Evolutionary conservation across 1,140 invertebrate genomes (phyloP).

Genomic region (Agraylea sexmaculata): DNA sequence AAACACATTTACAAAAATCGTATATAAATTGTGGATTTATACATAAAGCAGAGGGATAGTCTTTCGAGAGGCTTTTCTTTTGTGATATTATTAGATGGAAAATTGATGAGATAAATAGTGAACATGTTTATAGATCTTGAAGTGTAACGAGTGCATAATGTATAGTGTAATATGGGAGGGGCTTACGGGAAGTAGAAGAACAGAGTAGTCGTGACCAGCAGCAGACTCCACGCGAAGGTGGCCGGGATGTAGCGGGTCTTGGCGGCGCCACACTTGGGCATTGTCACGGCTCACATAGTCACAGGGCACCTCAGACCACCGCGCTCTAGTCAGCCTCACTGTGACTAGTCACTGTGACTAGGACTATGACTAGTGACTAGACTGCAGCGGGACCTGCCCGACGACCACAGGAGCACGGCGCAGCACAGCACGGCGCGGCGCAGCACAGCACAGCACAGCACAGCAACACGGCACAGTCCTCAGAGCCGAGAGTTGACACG

Average conservation of each 20-base stretch:
- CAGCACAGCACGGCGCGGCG: conserved; percentile 25
- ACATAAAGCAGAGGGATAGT: too few relatives aligned
- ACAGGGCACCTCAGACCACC: conserved; percentile 29
- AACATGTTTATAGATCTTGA: too few relatives aligned
- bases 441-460: neutral
- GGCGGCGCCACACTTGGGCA: conserved; percentile 86
- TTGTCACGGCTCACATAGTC: too few relatives aligned
- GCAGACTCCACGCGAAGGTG: conserved; percentile 88
- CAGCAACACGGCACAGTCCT: too few relatives aligned
- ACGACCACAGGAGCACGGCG: neutral
- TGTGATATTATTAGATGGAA: too few relatives aligned
- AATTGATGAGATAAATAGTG: too few relatives aligned
- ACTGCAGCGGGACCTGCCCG: neutral
- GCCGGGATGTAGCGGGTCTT: conserved; percentile 91
- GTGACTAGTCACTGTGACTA: neutral
- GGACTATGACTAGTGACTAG: neutral
- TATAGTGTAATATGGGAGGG: conserved; percentile 9
- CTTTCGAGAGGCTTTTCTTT: too few relatives aligned
- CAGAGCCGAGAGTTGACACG: too few relatives aligned
- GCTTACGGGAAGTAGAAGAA: conserved; percentile 98
- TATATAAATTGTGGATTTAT: too few relatives aligned
- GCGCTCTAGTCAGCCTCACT: neutral
- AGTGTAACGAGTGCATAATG: conserved; percentile 15
- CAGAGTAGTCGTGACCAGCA: conserved; percentile 78
- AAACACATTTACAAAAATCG: too few relatives aligned